Evolutionary conservation across 2,113 vertebrate genomes (phyloP).

Genomic region (Pithys albifrons): DNA sequence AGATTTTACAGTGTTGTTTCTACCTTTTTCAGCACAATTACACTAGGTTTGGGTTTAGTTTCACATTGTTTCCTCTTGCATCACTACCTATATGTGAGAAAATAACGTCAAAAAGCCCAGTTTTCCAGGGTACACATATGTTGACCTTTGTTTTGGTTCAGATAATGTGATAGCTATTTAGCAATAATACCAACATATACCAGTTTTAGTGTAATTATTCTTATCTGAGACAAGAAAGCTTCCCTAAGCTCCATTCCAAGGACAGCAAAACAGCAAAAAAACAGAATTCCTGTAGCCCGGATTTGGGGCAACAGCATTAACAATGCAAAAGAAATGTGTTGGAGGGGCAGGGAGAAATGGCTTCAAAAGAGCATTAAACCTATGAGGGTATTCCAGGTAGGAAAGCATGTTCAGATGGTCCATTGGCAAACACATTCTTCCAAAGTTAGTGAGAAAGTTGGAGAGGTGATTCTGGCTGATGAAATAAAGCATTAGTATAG

Average conservation of each 20-base stretch:
- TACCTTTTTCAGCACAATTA: not conserved
- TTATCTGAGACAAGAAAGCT: not conserved
- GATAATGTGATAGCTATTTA: not conserved
- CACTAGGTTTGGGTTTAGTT: not conserved
- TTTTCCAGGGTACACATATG: not conserved
- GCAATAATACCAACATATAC: not conserved
- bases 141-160: not conserved
- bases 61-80: not conserved
- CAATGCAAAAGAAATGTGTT: not conserved
- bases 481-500: not conserved
- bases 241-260: not conserved
- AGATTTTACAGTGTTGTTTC: not conserved
- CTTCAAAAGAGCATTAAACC: not conserved
- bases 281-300: not conserved
- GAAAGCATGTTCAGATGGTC: not conserved
- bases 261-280: not conserved
- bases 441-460: not conserved
- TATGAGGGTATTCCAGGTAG: not conserved
- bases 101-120: not conserved
- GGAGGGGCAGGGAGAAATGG: no score
- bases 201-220: not conserved
- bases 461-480: not conserved
- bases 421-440: not conserved
- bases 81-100: not conserved
- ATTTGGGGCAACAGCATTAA: not conserved